Conservation (phyloP, 2,113 vertebrate genomes). For the Rhodinocichla rosea region DNA sequence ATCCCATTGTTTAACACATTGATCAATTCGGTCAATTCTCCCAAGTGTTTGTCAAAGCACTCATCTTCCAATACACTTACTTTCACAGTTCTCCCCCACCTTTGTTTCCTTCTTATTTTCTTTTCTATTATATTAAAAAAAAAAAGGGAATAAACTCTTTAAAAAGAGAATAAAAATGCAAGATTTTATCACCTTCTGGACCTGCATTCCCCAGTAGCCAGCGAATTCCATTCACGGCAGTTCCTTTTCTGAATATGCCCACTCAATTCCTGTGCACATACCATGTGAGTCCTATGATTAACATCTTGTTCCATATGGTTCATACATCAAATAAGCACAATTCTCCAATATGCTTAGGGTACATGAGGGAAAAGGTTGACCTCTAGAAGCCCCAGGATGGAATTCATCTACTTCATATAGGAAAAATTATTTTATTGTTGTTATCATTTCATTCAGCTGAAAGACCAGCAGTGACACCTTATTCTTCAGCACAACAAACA, state of each 20-base stretch:
- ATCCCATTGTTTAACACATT: not conserved
- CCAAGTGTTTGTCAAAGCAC: slow-evolving; percentile 4
- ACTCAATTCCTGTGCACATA: accelerated
- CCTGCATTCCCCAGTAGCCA: not conserved
- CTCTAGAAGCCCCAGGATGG: not conserved
- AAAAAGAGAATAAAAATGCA: not conserved
- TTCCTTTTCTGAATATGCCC: not conserved
- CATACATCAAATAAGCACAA: not conserved
- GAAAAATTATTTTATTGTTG: not conserved
- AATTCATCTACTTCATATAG: not conserved
- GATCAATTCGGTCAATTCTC: slow-evolving; percentile 40
- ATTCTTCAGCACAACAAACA: not conserved
- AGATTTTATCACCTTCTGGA: not conserved
- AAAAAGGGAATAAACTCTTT: not conserved
- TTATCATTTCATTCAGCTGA: not conserved
- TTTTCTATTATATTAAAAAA: not conserved
- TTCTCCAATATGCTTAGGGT: not conserved
- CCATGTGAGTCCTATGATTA: accelerated
- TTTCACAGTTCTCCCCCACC: not conserved
- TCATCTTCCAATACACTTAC: not conserved
- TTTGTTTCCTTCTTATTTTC: not conserved
- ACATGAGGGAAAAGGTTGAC: not conserved
- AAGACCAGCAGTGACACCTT: not conserved
- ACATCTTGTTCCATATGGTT: not conserved
- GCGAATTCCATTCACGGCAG: not conserved